Evolutionary conservation across 2,113 vertebrate genomes (phyloP).

Genomic region (Phylloscopus trochiloides): DNA sequence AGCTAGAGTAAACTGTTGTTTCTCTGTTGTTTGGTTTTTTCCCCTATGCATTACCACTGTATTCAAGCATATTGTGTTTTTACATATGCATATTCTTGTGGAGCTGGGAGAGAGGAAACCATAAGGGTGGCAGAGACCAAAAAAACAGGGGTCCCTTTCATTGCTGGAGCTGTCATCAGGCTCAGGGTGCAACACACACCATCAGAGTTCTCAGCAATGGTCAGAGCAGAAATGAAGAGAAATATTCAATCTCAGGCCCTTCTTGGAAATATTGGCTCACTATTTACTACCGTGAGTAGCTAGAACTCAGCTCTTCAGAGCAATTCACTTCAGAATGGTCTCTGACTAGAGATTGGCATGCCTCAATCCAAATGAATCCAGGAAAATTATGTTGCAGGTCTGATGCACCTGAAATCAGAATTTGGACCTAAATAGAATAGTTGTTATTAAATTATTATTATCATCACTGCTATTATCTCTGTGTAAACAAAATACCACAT

Average conservation of each 20-base stretch:
- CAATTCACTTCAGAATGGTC: not conserved
- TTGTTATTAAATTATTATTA: not conserved
- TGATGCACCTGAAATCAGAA: not conserved
- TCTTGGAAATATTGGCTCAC: not conserved
- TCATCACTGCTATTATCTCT: not conserved
- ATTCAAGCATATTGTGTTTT: not conserved
- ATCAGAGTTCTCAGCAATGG: not conserved
- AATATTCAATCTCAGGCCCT: not conserved
- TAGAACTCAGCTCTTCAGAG: not conserved
- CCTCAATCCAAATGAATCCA: not conserved
- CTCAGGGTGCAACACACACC: not conserved
- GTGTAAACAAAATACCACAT: constrained; percentile 42
- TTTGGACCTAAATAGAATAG: not conserved
- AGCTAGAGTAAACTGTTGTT: not conserved
- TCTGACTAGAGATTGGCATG: not conserved
- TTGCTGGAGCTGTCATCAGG: not conserved
- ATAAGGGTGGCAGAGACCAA: not conserved
- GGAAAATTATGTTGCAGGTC: not conserved
- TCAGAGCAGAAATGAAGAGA: not conserved
- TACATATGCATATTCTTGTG: not conserved
- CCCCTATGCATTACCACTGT: not conserved
- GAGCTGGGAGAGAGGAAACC: not conserved
- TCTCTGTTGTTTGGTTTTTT: not conserved
- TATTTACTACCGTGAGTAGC: not conserved
- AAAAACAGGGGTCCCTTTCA: not conserved